Evolutionary conservation across 2,888 invertebrate genomes (phyloP), one percentile per base, ranked within the genome.

Genomic region (Drosophila hamatofila): DNA sequence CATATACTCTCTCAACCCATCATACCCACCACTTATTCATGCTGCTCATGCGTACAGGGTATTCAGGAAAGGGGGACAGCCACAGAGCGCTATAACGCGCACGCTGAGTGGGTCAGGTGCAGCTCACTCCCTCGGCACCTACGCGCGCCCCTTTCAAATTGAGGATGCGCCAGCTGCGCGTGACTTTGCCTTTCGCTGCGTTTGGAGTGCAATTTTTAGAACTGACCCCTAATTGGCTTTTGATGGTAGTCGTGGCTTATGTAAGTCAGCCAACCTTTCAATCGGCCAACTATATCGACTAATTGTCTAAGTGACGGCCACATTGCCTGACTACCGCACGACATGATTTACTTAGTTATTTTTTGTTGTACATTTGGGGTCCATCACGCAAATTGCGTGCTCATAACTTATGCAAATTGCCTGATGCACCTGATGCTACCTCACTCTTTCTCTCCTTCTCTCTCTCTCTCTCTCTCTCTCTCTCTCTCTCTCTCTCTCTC

Each of bases 41-140:
- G 14, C 25, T 11, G 5, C n/a, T 23, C 23, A 35, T 23, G 2
- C 14, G 8, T 44, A 18, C 23, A 37, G 58, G 48, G 58, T 48
- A 48, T 58, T 14, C 2, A 35, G 12, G 54, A 44, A 42, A 56
- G 23, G 63, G 18, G 49, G 60, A 35, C 60, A 60, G 41, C 48
- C 21, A 30, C 39, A 58, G 49, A 49, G 41, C 39, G 37, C 37
- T 37, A 54, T 68, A 73, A 65, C 69, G 81, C 75, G 69, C 81
- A 65, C 80, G 68, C 80, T 78, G 88, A 89, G 88, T 91, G 88
- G 90, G 91, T 90, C 91, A 91, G 91, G 92, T 91, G 91, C 91
- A 91, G 58, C 57, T 14, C n/a, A 41, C 18, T 14, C 11, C 49
- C 21, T 8, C 52, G 1, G 11, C 51, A 6, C 9, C n/a, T 18